Evolutionary conservation across 2,113 vertebrate species (phyloP).

Genomic region (Hippopotamus amphibius): DNA sequence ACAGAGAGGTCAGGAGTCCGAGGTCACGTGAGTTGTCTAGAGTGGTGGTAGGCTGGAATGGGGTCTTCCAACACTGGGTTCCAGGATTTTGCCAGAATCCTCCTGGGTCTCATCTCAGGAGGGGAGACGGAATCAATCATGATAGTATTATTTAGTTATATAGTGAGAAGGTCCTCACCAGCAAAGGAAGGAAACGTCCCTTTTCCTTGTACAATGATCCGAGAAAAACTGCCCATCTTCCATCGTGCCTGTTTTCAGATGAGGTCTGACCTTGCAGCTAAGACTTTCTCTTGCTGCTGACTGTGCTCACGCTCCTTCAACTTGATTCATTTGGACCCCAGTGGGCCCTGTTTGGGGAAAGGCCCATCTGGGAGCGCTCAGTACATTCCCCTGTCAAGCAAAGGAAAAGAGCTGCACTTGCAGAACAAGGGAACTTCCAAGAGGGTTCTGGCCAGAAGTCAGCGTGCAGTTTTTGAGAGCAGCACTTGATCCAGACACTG

Average conservation of each 20-base stretch:
- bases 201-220: background rate
- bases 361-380: slow-evolving; percentile 70
- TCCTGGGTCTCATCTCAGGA: background rate
- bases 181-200: background rate
- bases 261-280: slow-evolving; percentile 53
- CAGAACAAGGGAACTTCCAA: slow-evolving; percentile 43
- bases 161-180: background rate
- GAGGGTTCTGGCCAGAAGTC: slow-evolving; percentile 63
- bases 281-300: slow-evolving; percentile 70
- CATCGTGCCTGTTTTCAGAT: background rate
- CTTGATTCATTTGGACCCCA: slow-evolving; percentile 69
- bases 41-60: background rate
- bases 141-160: background rate
- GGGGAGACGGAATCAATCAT: background rate
- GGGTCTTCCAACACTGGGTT: background rate
- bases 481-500: background rate
- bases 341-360: slow-evolving; percentile 54
- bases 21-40: background rate
- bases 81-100: background rate
- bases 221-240: background rate
- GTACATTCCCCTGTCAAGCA: slow-evolving; percentile 54
- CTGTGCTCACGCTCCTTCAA: slow-evolving; percentile 46
- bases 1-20: background rate
- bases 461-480: slow-evolving; percentile 44
- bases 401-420: slow-evolving; percentile 59